Evolutionary conservation across 2,888 invertebrate genomes (phyloP).

Genomic region (Tolmerus cingulatus): DNA sequence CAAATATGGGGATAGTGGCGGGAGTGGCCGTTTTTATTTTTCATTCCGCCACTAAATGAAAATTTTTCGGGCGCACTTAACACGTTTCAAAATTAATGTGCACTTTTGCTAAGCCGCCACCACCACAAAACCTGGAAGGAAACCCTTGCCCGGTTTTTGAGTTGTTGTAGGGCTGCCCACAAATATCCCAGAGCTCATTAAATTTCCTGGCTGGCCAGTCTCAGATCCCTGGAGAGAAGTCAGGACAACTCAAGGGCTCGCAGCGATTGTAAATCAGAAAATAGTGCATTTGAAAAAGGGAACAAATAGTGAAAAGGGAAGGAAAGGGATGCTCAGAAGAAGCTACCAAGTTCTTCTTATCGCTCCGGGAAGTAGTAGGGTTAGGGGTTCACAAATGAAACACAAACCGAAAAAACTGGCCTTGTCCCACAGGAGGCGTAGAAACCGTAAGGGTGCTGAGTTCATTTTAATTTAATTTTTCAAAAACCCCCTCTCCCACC

Average conservation of each 20-base stretch:
- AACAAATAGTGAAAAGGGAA: background rate
- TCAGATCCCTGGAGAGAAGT: background rate
- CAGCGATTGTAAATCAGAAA: background rate
- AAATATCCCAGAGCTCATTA: background rate
- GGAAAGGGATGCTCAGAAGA: background rate
- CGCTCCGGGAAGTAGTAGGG: background rate
- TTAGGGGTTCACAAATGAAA: background rate
- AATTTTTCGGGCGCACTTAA: background rate
- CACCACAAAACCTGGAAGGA: background rate
- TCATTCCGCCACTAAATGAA: background rate
- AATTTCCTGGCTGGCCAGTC: background rate
- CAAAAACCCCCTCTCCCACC: background rate
- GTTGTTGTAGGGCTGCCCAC: background rate
- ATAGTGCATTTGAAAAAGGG: conserved; percentile 2
- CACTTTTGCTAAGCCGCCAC: background rate
- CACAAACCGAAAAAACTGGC: background rate
- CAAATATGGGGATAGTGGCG: background rate
- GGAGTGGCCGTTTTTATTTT: background rate
- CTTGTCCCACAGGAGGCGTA: background rate
- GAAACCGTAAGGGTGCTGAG: background rate
- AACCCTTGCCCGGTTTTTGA: background rate
- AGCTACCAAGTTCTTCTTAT: background rate
- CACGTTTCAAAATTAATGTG: background rate
- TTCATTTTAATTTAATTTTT: conserved; percentile 14
- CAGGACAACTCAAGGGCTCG: background rate